Evolutionary conservation across 2,113 vertebrate genomes (phyloP).

Genomic region (Syngnathoides biaculeatus): DNA sequence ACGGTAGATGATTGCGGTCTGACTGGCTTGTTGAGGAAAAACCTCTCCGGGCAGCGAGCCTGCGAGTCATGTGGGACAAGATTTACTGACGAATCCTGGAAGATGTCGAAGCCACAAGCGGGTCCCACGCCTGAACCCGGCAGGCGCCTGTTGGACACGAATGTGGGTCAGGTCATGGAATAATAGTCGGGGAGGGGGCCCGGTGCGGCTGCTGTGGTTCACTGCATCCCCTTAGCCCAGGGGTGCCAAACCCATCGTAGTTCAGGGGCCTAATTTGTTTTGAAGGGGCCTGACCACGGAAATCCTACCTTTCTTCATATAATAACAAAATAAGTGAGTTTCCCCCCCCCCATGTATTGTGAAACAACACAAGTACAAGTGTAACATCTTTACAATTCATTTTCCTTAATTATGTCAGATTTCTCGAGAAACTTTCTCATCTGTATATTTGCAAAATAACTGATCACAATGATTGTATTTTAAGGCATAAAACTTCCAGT

Average conservation of each 20-base stretch:
- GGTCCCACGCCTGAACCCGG: conserved; percentile 41
- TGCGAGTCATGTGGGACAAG: neutral
- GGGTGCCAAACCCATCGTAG: too few species aligned
- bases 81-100: conserved; percentile 11
- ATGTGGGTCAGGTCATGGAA: conserved; percentile 63
- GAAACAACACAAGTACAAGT: too few species aligned
- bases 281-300: neutral
- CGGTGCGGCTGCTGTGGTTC: conserved; percentile 30
- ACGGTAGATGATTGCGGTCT: neutral
- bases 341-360: too few species aligned
- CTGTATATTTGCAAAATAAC: too few species aligned
- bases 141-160: conserved; percentile 37
- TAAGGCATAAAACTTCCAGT: too few species aligned
- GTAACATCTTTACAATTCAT: too few species aligned
- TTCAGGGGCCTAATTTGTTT: too few species aligned
- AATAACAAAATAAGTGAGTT: too few species aligned
- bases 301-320: too few species aligned
- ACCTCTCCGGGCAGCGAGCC: neutral
- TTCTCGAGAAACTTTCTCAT: too few species aligned
- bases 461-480: too few species aligned
- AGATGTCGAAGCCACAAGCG: conserved; percentile 38
- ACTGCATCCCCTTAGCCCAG: conserved; percentile 30
- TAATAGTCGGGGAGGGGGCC: conserved; percentile 31
- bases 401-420: too few species aligned
- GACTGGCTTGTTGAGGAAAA: neutral